Base-by-base conservation (phyloP, 1,140 invertebrate genomes). In the Drosophila teissieri region DNA sequence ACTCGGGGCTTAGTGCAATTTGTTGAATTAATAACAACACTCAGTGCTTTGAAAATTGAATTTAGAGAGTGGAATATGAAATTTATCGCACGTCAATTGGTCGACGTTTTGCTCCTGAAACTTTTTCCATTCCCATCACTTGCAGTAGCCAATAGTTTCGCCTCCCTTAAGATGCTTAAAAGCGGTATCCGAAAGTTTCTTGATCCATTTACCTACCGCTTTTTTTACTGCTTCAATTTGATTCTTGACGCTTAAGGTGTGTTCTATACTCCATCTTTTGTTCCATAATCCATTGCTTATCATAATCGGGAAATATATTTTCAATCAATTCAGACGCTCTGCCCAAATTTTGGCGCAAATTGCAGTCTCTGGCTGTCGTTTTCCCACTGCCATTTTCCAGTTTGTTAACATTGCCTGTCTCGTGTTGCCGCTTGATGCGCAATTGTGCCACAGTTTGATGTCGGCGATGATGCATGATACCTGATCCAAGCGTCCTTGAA, bases 391-490 rank as follows among this genome's bases (percentile, higher is more conserved):
- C 37, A 5, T 5, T 42, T 15, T 14, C 4, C 19, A 15, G 7
- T 10, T 27, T 15, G 11, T 44, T 27, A 15, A 44, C n/a, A 15
- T 11, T 17, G 7, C n/a, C 15, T 8, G 37, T 7, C 10, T 44
- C 24, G 12, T 24, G 45, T 2, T 46, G 45, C 19, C 11, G 12
- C 2, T 10, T 3, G 17, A 19, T 19, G 4, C 42, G 15, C n/a
- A 27, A 14, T 46, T 46, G 19, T 22, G 44, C 14, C 17, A 40
- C 61, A 17, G 45, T 27, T n/a, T 27, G 24, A 64, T 45, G 39
- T 24, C n/a, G 17, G 39, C 37, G 52, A 58, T 44, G 53, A 64
- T 64, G 61, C 61, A 64, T 61, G 40, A 60, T 61, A 64, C 56
- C 56, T 61, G 53, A 42, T 56, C 52, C 52, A 5, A 31, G 8